Conservation (phyloP, 2,888 invertebrate genomes). For the Cryptocephalus moraei region DNA sequence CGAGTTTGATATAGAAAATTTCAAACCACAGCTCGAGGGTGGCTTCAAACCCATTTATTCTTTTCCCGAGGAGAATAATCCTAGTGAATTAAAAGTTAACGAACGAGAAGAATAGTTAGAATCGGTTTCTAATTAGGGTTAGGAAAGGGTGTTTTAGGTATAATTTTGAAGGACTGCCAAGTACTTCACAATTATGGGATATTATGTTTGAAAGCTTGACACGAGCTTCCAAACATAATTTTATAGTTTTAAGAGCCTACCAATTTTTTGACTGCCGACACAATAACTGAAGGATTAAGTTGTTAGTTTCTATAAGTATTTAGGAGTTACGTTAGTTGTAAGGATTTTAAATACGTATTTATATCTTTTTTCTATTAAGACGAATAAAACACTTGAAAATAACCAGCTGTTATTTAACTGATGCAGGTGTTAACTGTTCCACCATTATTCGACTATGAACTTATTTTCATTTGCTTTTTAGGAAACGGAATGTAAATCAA, state of each 20-base stretch:
- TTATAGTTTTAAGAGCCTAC: neutral
- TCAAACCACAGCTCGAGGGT: constrained; percentile 57
- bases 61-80: constrained; percentile 23
- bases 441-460: too few species aligned
- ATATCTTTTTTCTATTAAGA: too few species aligned
- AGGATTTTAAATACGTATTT: too few species aligned
- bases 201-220: neutral
- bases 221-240: neutral
- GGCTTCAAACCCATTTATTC: constrained; percentile 60
- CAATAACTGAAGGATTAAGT: too few species aligned
- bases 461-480: too few species aligned
- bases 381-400: too few species aligned
- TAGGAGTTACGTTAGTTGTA: too few species aligned
- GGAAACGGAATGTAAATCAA: too few species aligned
- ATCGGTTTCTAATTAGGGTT: neutral
- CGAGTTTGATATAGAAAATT: constrained; percentile 53
- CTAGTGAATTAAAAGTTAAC: constrained; percentile 13
- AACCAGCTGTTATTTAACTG: too few species aligned
- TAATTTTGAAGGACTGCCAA: neutral
- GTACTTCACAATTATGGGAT: neutral
- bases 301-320: too few species aligned
- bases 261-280: neutral
- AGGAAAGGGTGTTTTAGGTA: neutral
- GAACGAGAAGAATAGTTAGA: constrained; percentile 18
- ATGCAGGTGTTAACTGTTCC: too few species aligned